Evolutionary conservation across 1,140 invertebrate genomes (phyloP).

Genomic region (Microplitis demolitor): DNA sequence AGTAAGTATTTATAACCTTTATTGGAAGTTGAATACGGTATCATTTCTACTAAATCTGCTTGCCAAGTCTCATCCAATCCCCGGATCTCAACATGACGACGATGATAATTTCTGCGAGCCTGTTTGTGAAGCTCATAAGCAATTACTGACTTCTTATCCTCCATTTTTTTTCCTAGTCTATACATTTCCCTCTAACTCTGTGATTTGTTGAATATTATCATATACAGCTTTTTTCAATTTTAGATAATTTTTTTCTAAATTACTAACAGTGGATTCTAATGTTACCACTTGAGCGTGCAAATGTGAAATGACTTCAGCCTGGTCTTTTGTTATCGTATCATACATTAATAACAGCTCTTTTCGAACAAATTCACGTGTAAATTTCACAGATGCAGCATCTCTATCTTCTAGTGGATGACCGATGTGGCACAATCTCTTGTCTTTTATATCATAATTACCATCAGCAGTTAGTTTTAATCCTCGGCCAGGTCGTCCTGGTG

Average conservation of each 20-base stretch:
- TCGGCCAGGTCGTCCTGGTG: constrained; percentile 10
- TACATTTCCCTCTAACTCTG: neutral
- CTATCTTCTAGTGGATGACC: neutral
- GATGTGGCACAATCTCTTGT: constrained; percentile 21
- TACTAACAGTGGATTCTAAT: neutral
- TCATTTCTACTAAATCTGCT: constrained; percentile 9
- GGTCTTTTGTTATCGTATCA: neutral
- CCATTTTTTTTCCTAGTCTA: neutral
- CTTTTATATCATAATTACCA: constrained; percentile 21
- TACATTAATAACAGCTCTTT: neutral
- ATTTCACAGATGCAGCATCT: neutral
- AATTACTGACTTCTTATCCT: neutral
- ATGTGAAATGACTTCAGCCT: neutral
- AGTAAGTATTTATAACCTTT: constrained; percentile 27
- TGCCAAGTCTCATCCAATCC: neutral
- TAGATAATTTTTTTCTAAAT: too few relatives aligned
- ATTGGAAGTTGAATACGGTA: neutral
- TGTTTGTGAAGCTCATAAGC: neutral
- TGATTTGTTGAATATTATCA: neutral
- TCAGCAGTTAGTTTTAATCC: constrained; percentile 23
- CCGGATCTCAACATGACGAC: constrained; percentile 2
- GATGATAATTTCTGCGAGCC: neutral
- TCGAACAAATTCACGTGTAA: neutral
- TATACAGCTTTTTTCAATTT: too few relatives aligned
- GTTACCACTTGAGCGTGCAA: neutral